Percentiles rank a stretch among this genome's conserved stretches.
Conservation (phyloP, 2,113 vertebrate genomes). For the Todiramphus saurophagus region DNA sequence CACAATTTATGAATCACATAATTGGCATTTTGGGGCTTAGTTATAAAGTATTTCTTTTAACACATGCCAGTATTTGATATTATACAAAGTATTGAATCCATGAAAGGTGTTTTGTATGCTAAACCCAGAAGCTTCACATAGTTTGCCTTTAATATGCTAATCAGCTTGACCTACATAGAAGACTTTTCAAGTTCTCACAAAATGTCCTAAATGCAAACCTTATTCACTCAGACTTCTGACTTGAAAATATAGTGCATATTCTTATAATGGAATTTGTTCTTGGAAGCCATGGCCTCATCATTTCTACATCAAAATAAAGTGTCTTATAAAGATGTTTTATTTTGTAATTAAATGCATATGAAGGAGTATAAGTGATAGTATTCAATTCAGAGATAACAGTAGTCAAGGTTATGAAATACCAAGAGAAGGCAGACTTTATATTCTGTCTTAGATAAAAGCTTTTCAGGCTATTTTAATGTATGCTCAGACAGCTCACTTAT, state of each 20-base stretch:
- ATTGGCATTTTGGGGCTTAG: not conserved
- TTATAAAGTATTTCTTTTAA: conserved; percentile 29
- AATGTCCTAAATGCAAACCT: conserved; percentile 27
- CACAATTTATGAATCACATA: not conserved
- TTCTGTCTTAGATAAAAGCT: not conserved
- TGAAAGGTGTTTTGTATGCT: conserved; percentile 22
- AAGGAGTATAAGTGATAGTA: not conserved
- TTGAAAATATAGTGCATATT: not conserved
- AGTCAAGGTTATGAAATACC: not conserved
- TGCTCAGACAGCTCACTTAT: not conserved
- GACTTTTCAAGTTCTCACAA: not conserved
- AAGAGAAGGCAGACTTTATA: not conserved
- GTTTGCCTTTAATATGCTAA: conserved; percentile 53
- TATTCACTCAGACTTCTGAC: not conserved
- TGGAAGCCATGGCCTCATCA: not conserved
- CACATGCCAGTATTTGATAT: not conserved
- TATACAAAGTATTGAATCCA: conserved; percentile 8
- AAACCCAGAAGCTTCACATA: conserved; percentile 15
- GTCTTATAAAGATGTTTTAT: not conserved
- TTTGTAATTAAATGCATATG: not conserved
- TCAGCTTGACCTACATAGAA: conserved; percentile 55
- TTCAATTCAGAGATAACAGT: not conserved
- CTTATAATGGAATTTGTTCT: not conserved
- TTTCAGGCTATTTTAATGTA: not conserved
- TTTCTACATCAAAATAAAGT: not conserved